phyloP scores from a whole-genome alignment of 2,797 vertebrate species.

The Chrysocyon brachyurus region DNA sequence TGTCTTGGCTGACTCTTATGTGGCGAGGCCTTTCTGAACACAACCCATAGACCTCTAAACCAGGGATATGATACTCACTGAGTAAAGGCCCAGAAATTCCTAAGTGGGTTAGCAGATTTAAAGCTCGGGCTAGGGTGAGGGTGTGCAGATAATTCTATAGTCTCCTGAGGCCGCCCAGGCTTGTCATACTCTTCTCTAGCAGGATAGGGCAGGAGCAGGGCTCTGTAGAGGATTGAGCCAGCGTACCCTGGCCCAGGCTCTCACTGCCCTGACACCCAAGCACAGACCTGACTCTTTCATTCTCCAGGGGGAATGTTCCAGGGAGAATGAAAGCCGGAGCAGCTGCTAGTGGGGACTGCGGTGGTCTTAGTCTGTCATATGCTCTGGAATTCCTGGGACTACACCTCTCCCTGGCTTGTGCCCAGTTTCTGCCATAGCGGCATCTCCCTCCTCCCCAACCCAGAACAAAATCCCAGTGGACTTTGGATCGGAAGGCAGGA shows the following conservation, averaged over 20 bases:
- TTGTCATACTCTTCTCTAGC: not conserved
- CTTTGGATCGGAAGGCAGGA: not conserved
- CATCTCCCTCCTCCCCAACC: not conserved
- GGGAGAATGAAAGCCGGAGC: not conserved
- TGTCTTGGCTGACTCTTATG: not conserved
- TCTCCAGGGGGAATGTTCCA: not conserved
- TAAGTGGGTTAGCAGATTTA: not conserved
- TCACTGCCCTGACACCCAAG: not conserved
- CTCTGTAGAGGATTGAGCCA: not conserved
- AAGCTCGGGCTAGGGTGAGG: not conserved
- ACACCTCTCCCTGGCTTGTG: not conserved
- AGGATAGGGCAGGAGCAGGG: not conserved
- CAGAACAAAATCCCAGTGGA: not conserved
- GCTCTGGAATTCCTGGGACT: slow-evolving; percentile 2
- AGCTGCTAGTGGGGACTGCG: not conserved
- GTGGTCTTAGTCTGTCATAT: not conserved
- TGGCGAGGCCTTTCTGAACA: not conserved
- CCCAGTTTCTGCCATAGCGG: not conserved
- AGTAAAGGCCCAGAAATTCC: not conserved
- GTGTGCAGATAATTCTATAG: not conserved
- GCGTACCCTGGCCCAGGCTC: not conserved
- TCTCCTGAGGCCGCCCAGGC: not conserved
- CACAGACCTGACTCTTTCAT: not conserved
- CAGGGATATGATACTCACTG: not conserved
- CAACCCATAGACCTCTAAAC: not conserved